These are phyloP conservation scores for Lampropteryx suffumata DNA, from an alignment of 2,888 invertebrate species.

Conservation along the genomic window DNA sequence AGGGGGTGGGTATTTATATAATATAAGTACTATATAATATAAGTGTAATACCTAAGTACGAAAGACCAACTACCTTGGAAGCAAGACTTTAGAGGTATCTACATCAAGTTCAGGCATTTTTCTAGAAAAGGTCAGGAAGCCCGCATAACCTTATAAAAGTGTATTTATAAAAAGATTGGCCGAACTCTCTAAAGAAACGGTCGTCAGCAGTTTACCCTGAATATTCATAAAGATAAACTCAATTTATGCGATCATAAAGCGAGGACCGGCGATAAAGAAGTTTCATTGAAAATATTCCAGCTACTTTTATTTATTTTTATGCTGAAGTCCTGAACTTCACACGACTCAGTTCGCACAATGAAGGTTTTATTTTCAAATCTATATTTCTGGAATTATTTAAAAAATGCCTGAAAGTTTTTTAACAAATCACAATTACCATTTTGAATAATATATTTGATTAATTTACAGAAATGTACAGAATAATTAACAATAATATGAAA, in stretches of 20 bases:
- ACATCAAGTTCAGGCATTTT: too few relatives aligned
- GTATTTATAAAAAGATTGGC: slow-evolving; percentile 14
- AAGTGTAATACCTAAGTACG: too few relatives aligned
- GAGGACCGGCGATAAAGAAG: slow-evolving; percentile 56
- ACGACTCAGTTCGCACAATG: background rate
- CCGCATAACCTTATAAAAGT: slow-evolving; percentile 5
- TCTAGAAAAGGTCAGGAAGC: background rate
- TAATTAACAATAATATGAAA: too few relatives aligned
- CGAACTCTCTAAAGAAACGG: slow-evolving; percentile 28
- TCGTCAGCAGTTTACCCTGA: slow-evolving; percentile 51
- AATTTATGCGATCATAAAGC: slow-evolving; percentile 72
- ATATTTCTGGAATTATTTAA: too few relatives aligned
- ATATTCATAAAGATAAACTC: slow-evolving; percentile 76
- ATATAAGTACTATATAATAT: too few relatives aligned
- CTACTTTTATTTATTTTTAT: slow-evolving; percentile 32
- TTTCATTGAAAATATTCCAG: slow-evolving; percentile 42
- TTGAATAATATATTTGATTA: too few relatives aligned
- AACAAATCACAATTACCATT: too few relatives aligned
- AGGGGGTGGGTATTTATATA: too few relatives aligned
- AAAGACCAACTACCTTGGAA: background rate
- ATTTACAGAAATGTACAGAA: too few relatives aligned
- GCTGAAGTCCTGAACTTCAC: background rate
- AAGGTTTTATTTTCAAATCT: too few relatives aligned
- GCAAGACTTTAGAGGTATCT: background rate
- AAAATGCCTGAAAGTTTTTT: too few relatives aligned